A percentile compares a stretch with the other conserved stretches of the same genome.
Conservation (phyloP, 1,140 invertebrate species). For the Papilio aristodemus region DNA sequence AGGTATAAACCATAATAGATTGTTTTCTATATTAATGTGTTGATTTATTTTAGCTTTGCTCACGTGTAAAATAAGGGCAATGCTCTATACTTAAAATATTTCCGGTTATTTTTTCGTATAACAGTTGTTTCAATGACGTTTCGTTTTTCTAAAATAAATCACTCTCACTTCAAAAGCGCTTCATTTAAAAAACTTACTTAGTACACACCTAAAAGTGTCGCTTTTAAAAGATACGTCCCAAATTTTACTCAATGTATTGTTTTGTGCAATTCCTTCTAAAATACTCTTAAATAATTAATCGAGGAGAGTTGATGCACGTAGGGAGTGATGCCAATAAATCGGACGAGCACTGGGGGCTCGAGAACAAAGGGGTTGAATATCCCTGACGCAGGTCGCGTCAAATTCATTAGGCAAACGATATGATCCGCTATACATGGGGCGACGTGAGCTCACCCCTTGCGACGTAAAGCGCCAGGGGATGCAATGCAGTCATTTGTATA, state of each 20-base stretch:
- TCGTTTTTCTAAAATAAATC: no score
- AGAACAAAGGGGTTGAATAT: conserved; percentile 25
- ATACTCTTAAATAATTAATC: conserved; percentile 24
- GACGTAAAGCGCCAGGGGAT: conserved; percentile 24
- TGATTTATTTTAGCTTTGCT: no score
- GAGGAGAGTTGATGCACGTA: conserved; percentile 19
- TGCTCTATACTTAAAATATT: no score
- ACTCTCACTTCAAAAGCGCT: no score
- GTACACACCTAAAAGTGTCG: no score
- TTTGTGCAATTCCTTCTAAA: not conserved
- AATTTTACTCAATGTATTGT: not conserved
- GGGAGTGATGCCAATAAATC: conserved; percentile 27
- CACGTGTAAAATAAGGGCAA: no score
- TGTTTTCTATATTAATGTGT: no score
- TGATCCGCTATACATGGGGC: conserved; percentile 31
- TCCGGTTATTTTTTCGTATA: no score
- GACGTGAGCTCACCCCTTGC: conserved; percentile 25
- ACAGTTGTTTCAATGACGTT: no score
- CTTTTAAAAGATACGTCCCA: no score
- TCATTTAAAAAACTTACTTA: no score
- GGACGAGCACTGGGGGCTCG: conserved; percentile 14
- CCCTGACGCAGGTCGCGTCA: conserved; percentile 26
- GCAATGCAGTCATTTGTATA: not conserved
- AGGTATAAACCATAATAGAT: no score
- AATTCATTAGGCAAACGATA: conserved; percentile 32